A percentile compares a stretch with the other conserved stretches of the same genome.
These are phyloP conservation scores for Uria aalge DNA, from an alignment of 2,113 vertebrate genomes.

Conservation along the genomic window DNA sequence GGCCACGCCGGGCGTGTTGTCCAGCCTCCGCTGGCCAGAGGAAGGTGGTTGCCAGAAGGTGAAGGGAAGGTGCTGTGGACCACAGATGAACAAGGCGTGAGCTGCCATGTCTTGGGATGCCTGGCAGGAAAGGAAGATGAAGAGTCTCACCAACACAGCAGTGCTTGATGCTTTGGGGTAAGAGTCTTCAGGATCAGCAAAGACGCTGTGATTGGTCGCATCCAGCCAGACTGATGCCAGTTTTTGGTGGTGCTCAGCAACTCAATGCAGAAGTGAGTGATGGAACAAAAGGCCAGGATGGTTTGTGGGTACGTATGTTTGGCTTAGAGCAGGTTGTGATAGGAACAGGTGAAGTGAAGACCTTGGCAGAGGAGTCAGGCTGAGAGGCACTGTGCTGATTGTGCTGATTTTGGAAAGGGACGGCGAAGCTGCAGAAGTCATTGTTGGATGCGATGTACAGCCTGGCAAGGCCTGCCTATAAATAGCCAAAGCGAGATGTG, in stretches of 20 bases:
- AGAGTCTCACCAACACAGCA: background rate
- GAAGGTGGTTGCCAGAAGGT: background rate
- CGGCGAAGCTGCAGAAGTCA: background rate
- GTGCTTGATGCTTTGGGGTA: background rate
- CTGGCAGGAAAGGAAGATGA: background rate
- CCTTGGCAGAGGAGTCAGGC: background rate
- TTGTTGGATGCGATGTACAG: background rate
- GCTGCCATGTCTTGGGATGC: background rate
- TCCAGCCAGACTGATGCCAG: background rate
- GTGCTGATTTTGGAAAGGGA: background rate
- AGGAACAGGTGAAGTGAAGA: background rate
- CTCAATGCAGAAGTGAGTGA: background rate
- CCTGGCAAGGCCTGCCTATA: background rate
- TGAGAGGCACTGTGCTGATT: too few species aligned
- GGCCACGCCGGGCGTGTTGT: accelerated
- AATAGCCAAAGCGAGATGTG: accelerated
- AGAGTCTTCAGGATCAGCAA: background rate
- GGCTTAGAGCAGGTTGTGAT: background rate
- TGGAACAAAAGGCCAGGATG: background rate
- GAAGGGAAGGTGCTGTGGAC: background rate
- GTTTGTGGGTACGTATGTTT: background rate
- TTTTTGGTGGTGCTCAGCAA: background rate
- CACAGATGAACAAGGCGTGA: background rate
- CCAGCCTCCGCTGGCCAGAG: accelerated
- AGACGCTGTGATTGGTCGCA: accelerated